phyloP scores from a whole-genome alignment of 2,113 vertebrate genomes.

The Neoarius graeffei region DNA sequence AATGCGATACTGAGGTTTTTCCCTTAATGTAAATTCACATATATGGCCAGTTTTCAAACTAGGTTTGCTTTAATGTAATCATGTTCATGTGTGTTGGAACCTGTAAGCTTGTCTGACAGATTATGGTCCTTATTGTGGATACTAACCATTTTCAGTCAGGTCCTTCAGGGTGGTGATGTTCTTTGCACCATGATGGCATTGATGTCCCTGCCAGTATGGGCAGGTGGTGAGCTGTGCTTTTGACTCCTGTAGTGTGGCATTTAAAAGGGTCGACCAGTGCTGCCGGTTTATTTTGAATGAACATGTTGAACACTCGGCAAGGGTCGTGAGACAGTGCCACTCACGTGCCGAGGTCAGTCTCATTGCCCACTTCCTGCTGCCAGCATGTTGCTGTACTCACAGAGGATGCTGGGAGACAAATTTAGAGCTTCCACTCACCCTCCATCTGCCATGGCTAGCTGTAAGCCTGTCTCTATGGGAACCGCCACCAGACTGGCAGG shows the following conservation, averaged over 20 bases:
- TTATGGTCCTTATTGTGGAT: constrained; percentile 9
- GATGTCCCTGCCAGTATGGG: constrained; percentile 35
- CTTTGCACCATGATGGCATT: constrained; percentile 29
- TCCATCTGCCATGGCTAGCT: constrained; percentile 80
- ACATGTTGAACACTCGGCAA: constrained; percentile 56
- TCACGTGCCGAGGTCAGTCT: constrained; percentile 58
- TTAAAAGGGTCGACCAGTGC: constrained; percentile 41
- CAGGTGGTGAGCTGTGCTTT: constrained; percentile 43
- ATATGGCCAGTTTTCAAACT: neutral
- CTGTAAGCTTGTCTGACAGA: neutral
- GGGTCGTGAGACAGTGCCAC: constrained; percentile 55
- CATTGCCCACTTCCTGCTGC: constrained; percentile 74
- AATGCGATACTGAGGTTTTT: neutral
- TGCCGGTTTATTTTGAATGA: constrained; percentile 50
- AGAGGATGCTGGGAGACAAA: constrained; percentile 81
- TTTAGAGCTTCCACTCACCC: constrained; percentile 80
- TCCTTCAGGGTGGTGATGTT: constrained; percentile 45
- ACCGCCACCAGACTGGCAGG: constrained; percentile 71
- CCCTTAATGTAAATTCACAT: neutral
- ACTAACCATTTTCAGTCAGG: constrained; percentile 13
- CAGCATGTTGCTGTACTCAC: constrained; percentile 70
- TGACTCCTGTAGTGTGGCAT: constrained; percentile 46
- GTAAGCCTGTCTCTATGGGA: constrained; percentile 81
- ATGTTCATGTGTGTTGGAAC: neutral
- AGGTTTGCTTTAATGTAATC: neutral